Conservation (phyloP, 2,888 invertebrate genomes). For the Caenorhabditis auriculariae region DNA sequence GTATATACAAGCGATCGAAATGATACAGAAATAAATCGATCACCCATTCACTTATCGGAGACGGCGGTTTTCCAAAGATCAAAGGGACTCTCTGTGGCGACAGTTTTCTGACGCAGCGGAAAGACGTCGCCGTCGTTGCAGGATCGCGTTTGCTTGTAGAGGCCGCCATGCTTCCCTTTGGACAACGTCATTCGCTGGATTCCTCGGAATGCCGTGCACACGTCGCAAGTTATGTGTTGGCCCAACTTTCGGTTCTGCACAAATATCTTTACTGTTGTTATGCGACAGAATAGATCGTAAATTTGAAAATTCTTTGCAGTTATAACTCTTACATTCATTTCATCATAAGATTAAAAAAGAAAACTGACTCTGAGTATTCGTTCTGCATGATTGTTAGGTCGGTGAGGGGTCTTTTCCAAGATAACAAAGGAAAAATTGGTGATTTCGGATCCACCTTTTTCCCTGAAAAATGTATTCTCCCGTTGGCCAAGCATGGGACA, state of each 20-base stretch:
- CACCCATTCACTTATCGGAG: no score
- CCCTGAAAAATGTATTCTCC: slow-evolving; percentile 13
- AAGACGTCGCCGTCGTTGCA: slow-evolving; percentile 44
- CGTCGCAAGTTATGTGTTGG: slow-evolving; percentile 47
- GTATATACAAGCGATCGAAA: no score
- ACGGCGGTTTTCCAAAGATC: no score
- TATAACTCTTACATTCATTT: background rate
- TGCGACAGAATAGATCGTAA: background rate
- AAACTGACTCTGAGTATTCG: slow-evolving; percentile 24
- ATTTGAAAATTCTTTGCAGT: background rate
- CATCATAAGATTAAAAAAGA: background rate
- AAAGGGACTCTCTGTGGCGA: slow-evolving; percentile 26
- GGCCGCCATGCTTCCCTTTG: slow-evolving; percentile 29
- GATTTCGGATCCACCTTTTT: slow-evolving; percentile 64
- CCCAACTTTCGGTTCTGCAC: slow-evolving; percentile 36
- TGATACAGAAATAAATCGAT: no score
- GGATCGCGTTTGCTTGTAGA: slow-evolving; percentile 19
- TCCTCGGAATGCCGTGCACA: slow-evolving; percentile 56
- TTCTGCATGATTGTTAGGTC: slow-evolving; percentile 13
- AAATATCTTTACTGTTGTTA: no score
- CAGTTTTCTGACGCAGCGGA: slow-evolving; percentile 35
- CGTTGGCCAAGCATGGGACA: no score
- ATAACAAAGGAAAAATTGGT: slow-evolving; percentile 80
- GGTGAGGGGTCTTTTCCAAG: slow-evolving; percentile 73
- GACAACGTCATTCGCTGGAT: slow-evolving; percentile 50